Evolutionary conservation across 2,113 vertebrate genomes (phyloP), one percentile per base, ranked within the genome.

Genomic region (Protomyctophum bolini): DNA sequence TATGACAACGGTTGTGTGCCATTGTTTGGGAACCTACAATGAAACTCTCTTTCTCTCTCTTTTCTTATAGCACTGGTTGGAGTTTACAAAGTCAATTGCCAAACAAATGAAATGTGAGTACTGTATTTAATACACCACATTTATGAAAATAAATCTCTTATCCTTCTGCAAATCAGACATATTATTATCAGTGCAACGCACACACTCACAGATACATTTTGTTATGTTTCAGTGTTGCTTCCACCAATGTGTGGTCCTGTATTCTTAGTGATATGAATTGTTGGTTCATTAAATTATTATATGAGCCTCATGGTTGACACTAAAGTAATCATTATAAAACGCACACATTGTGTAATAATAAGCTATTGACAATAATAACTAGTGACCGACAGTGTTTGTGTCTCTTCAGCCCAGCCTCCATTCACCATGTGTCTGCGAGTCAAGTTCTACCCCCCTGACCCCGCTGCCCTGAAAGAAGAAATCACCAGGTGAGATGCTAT

Each of bases 341-440:
- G 49, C 6, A 45, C 2, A 46, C 49, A 46, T 45, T 6, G 63
- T 11, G 2, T 41, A 6, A 76, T 1, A 1, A 10, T 45, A 12
- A 28, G 15, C 29, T 58, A 54, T 8, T 12, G 10, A 4, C 3
- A 51, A 9, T 11, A 58, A 29, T 58, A 58, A 28, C 50, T 21
- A 14, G 29, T 29, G 21, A 28, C 15, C 7, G 28, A 49, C 29
- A 15, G 10, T 29, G 51, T 48, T 59, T 72, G 60, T 46, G 15
- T 69, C 68, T 62, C 11, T 15, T 3, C 91, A 99, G 98, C 97
- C 70, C 97, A 97, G 87, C 96, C 98, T 73, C 98, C 98, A 0
- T 98, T 97, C 92, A 98, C 96, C 84, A 96, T 99, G 96, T 99
- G 98, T 89, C 95, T 99, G 89, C 95, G 98, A 0, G 98, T 99